These are phyloP conservation scores for Glaucidium brasilianum DNA, from an alignment of 2,113 vertebrate genomes.

Conservation along the genomic window DNA sequence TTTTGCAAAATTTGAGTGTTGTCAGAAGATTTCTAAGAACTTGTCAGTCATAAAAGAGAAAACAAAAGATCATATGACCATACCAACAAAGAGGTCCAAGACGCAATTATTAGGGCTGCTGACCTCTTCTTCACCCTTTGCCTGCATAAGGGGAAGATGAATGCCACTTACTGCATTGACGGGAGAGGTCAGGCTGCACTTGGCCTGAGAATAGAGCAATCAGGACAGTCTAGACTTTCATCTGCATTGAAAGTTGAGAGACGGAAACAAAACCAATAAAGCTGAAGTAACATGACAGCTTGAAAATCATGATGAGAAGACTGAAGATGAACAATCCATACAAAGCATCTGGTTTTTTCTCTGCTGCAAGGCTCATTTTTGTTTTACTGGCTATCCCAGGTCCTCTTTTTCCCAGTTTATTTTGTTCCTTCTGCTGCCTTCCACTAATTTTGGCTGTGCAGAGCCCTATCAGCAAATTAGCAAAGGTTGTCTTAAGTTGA, in stretches of 20 bases:
- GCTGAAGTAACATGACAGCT: not conserved
- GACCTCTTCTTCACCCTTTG: constrained; percentile 27
- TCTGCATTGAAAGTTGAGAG: not conserved
- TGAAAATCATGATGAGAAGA: constrained; percentile 9
- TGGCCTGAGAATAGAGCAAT: constrained; percentile 7
- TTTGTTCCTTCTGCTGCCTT: not conserved
- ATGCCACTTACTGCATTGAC: not conserved
- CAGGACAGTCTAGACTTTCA: not conserved
- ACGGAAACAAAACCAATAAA: constrained; percentile 9
- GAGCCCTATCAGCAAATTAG: not conserved
- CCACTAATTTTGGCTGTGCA: not conserved
- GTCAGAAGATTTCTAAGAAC: not conserved
- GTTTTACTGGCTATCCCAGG: not conserved
- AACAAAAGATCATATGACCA: constrained; percentile 16
- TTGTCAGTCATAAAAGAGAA: constrained; percentile 34
- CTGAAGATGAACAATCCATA: not conserved
- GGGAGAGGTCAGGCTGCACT: not conserved
- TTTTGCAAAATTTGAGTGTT: not conserved
- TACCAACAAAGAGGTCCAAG: constrained; percentile 7
- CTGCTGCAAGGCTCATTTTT: not conserved
- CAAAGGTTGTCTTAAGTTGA: not conserved
- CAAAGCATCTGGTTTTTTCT: not conserved
- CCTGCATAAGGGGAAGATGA: not conserved
- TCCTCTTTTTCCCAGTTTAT: not conserved
- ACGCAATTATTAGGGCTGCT: not conserved